Evolutionary conservation across 1,140 invertebrate species (phyloP).

Genomic region (Cotesia chilonis): DNA sequence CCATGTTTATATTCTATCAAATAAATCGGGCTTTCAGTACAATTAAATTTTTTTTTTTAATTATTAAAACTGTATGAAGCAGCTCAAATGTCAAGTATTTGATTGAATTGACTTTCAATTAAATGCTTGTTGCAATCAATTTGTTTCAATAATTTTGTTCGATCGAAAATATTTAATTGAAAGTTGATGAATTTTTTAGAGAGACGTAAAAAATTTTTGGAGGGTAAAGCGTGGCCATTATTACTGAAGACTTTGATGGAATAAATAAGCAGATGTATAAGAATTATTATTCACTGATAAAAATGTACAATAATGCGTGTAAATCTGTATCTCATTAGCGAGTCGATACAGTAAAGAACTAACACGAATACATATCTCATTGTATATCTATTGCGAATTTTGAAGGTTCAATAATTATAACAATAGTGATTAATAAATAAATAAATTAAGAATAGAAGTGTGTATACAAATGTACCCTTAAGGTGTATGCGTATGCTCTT

Average conservation of each 20-base stretch:
- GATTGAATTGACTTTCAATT: not conserved
- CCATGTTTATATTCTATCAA: constrained; percentile 57
- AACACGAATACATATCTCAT: constrained; percentile 34
- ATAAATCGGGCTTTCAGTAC: not conserved
- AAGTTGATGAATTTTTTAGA: constrained; percentile 1
- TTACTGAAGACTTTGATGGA: constrained; percentile 46
- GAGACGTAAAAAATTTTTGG: no score
- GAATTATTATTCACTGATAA: constrained; percentile 44
- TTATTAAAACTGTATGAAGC: constrained; percentile 43
- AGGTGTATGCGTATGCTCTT: constrained; percentile 24
- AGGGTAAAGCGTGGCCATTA: constrained; percentile 22
- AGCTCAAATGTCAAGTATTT: constrained; percentile 29
- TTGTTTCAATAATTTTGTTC: no score
- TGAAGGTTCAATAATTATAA: no score
- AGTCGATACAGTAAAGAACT: constrained; percentile 51
- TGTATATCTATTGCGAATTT: constrained; percentile 23
- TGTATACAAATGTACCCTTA: constrained; percentile 10
- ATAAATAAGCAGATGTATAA: not conserved
- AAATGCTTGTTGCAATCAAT: not conserved
- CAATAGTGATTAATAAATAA: not conserved
- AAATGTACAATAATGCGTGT: constrained; percentile 48
- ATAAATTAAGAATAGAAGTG: constrained; percentile 13
- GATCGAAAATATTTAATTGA: not conserved
- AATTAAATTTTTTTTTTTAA: constrained; percentile 23
- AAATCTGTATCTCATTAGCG: constrained; percentile 56